Percentiles rank a stretch among this genome's conserved stretches.
Conservation (phyloP, 2,888 invertebrate species). For the Aphidius colemani region DNA sequence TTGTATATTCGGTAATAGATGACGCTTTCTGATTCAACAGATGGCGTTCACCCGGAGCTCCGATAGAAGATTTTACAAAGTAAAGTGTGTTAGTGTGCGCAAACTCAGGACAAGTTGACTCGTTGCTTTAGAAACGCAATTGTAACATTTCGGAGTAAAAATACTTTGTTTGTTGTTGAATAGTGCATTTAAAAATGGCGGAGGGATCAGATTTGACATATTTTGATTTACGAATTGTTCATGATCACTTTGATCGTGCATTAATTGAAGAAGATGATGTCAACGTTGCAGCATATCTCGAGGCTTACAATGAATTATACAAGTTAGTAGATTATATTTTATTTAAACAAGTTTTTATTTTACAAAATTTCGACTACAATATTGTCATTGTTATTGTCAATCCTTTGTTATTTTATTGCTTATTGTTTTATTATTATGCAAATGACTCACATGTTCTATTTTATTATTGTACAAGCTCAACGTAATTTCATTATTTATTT, state of each 20-base stretch:
- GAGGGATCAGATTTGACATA: constrained; percentile 46
- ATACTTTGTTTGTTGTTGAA: neutral
- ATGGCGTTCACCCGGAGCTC: too few relatives aligned
- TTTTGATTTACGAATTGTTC: constrained; percentile 67
- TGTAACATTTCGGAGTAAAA: too few relatives aligned
- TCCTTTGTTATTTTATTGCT: neutral
- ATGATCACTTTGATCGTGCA: constrained; percentile 70
- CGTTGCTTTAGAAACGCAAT: too few relatives aligned
- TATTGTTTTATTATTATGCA: neutral
- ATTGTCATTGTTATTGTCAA: neutral
- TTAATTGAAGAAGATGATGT: constrained; percentile 75
- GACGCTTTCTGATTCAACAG: too few relatives aligned
- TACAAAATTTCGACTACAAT: neutral
- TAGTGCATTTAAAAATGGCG: constrained; percentile 45
- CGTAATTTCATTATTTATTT: constrained; percentile 28
- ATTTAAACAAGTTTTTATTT: neutral
- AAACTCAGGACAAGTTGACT: too few relatives aligned
- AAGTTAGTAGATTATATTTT: constrained; percentile 66
- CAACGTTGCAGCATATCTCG: constrained; percentile 72
- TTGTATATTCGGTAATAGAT: too few relatives aligned
- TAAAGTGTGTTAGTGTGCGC: too few relatives aligned
- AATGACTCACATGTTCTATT: neutral
- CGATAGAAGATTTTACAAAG: too few relatives aligned
- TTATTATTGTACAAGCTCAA: neutral
- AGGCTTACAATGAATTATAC: constrained; percentile 80